Conservation (phyloP, 2,797 vertebrate species). For the Halcyon smyrnensis region DNA sequence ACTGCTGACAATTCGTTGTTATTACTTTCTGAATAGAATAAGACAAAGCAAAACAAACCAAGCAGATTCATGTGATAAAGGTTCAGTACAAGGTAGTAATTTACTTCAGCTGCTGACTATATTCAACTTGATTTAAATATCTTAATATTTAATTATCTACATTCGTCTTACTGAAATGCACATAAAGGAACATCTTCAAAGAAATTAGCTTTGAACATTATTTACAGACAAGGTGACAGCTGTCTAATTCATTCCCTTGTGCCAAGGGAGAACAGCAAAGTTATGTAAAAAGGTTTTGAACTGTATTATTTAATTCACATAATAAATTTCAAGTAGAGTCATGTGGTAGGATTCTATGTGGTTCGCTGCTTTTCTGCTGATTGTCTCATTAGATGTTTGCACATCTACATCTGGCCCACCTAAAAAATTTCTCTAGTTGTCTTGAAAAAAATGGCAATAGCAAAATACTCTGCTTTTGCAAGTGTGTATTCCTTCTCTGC, state of each 20-base stretch:
- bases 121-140: slow-evolving; percentile 63
- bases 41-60: slow-evolving; percentile 19
- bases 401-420: background rate
- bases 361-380: slow-evolving; percentile 18
- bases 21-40: background rate
- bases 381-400: background rate
- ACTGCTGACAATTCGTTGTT: background rate
- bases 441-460: background rate
- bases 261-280: slow-evolving; percentile 51
- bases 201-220: slow-evolving; percentile 70
- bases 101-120: slow-evolving; percentile 6
- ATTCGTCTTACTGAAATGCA: slow-evolving; percentile 40
- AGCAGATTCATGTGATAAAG: background rate
- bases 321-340: slow-evolving; percentile 41
- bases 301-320: slow-evolving; percentile 59
- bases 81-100: slow-evolving; percentile 36
- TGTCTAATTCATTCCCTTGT: slow-evolving; percentile 56
- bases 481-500: background rate
- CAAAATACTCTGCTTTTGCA: background rate
- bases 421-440: background rate
- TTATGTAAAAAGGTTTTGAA: slow-evolving; percentile 67
- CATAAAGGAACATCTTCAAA: slow-evolving; percentile 57
- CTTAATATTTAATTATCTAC: slow-evolving; percentile 70
- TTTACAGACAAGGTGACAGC: slow-evolving; percentile 69
- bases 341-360: background rate